Base-by-base conservation (phyloP, 2,888 invertebrate species). In the Sepiola atlantica region DNA sequence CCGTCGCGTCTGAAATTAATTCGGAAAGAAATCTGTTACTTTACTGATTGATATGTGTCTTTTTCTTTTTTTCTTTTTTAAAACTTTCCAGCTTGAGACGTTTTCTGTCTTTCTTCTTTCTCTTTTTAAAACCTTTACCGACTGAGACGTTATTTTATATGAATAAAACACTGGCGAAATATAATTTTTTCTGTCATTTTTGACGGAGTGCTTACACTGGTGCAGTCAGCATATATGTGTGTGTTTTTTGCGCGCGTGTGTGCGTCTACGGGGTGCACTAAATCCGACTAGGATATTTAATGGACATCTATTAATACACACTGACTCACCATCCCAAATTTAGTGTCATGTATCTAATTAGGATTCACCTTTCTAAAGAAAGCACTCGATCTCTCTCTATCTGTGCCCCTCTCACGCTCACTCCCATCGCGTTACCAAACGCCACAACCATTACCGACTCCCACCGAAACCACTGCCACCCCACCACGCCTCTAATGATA, bases 291-390 rank as follows among this genome's bases (percentile, higher is more conserved):
- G 14, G 18, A 77, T n/a, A 77, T 77, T 77, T 77, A 77, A 77
- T 77, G 16, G n/a, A n/a, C n/a, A 77, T 77, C n/a, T 77, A 77
- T 77, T 77, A 77, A 77, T 77, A 77, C n/a, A 32, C n/a, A n/a
- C n/a, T n/a, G 77, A n/a, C 77, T 77, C n/a, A 77, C 77, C 77
- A 77, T 32, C 77, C n/a, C 20, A n/a, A 77, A 32, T 77, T 77
- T 77, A 77, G n/a, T 77, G 77, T 77, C 77, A 16, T 32, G n/a
- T 77, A n/a, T 77, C n/a, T 77, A 77, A 77, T 77, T 77, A n/a
- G 77, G 77, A 77, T 77, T n/a, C 77, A 77, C 77, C 77, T n/a
- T n/a, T 77, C 77, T 32, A 77, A 77, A 77, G 77, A 77, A 77
- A 77, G n/a, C n/a, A 32, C n/a, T n/a, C 8, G 45, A 4, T 45